Evolutionary conservation across 2,113 vertebrate genomes (phyloP).

Genomic region (Scopus umbretta): DNA sequence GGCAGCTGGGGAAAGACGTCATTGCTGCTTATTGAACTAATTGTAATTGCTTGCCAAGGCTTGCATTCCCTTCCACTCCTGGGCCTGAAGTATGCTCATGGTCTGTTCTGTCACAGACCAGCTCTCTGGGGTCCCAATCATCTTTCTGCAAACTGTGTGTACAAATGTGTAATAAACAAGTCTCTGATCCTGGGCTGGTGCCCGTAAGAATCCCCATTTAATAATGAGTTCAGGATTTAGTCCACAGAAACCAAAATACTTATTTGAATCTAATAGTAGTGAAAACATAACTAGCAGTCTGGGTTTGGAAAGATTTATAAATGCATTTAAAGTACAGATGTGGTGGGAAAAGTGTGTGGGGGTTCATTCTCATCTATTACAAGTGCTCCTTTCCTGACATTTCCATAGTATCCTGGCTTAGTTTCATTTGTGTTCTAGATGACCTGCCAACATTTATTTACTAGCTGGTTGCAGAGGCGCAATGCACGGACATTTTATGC

Average conservation of each 20-base stretch:
- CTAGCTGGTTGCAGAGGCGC: background rate
- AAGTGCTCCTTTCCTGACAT: background rate
- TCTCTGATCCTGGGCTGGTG: background rate
- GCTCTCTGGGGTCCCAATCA: background rate
- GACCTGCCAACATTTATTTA: background rate
- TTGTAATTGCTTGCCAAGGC: background rate
- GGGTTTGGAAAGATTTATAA: background rate
- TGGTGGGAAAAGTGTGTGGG: background rate
- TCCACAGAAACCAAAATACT: background rate
- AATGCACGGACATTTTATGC: background rate
- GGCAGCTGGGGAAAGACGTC: background rate
- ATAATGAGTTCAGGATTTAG: background rate
- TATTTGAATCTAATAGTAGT: background rate
- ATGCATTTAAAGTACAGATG: background rate
- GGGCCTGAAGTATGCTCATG: background rate
- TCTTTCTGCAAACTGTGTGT: background rate
- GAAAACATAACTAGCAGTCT: constrained; percentile 7
- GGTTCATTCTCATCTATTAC: background rate
- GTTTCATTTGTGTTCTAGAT: background rate
- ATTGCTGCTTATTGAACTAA: background rate
- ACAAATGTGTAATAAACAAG: background rate
- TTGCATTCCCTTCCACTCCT: background rate
- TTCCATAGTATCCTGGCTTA: background rate
- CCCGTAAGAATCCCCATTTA: background rate
- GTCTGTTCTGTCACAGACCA: background rate